phyloP scores from a whole-genome alignment of 53 echinoderm and acorn worm genomes.

The Paracentrotus lividus region DNA sequence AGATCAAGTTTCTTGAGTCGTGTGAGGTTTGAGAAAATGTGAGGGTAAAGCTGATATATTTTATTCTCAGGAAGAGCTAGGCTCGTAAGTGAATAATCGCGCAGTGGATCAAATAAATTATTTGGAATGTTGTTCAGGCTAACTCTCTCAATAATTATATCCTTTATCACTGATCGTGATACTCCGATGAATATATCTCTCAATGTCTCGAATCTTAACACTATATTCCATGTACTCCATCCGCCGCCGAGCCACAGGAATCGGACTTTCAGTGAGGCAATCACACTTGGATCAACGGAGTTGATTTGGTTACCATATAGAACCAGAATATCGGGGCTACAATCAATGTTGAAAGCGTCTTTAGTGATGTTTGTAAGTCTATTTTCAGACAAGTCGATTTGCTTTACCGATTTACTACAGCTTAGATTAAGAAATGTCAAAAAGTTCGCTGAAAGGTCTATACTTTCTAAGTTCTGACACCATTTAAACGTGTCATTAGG shows the following conservation, averaged over 20 bases:
- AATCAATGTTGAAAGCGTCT: not conserved
- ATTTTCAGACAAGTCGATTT: not conserved
- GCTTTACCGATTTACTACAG: not conserved
- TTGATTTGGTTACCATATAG: not conserved
- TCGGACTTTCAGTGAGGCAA: not conserved
- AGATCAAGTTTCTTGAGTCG: not conserved
- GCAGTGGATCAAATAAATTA: conserved; percentile 13
- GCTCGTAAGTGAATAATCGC: not conserved
- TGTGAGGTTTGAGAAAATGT: conserved; percentile 12
- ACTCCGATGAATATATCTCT: not conserved
- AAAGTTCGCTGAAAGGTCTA: not conserved
- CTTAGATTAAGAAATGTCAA: not conserved
- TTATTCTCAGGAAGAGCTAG: not conserved
- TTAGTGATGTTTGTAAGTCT: not conserved
- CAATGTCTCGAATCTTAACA: not conserved
- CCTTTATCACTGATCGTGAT: not conserved
- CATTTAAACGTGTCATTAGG: conserved; percentile 24
- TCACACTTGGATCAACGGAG: not conserved
- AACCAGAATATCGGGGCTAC: not conserved
- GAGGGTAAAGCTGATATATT: not conserved
- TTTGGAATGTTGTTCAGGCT: not conserved
- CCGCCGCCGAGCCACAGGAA: not conserved
- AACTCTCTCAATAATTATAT: not conserved
- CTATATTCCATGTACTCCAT: too few species aligned
- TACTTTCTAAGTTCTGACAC: not conserved